phyloP scores from a whole-genome alignment of 2,888 invertebrate genomes.

The Drosophila anceps region DNA sequence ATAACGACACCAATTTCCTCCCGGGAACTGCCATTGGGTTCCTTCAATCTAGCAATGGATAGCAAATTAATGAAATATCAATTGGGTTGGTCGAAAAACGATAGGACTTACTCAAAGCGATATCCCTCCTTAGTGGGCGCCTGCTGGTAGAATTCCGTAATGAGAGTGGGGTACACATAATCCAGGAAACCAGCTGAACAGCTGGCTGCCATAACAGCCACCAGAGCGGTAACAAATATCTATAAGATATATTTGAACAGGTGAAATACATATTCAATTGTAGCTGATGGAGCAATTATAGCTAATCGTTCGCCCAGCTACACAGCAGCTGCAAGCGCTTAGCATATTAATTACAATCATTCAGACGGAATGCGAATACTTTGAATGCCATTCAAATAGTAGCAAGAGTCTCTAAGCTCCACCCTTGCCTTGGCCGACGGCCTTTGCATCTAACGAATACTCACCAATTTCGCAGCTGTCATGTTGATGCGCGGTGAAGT shows the following conservation, averaged over 20 bases:
- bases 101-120: constrained; percentile 76
- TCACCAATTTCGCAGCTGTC: constrained; percentile 81
- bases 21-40: constrained; percentile 83
- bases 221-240: constrained; percentile 70
- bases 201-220: constrained; percentile 66
- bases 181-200: constrained; percentile 78
- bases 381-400: constrained; percentile 51
- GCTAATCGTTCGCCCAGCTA: constrained; percentile 1
- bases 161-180: constrained; percentile 71
- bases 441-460: constrained; percentile 33
- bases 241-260: constrained; percentile 27
- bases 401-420: constrained; percentile 15
- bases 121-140: constrained; percentile 83
- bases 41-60: constrained; percentile 68
- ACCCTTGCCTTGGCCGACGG: constrained; percentile 18
- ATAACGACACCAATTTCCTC: constrained; percentile 84
- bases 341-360: constrained; percentile 33
- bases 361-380: constrained; percentile 27
- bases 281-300: constrained; percentile 22
- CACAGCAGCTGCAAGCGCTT: constrained; percentile 39
- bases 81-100: neutral
- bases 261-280: constrained; percentile 18
- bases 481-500: constrained; percentile 78
- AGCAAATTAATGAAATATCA: neutral
- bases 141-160: constrained; percentile 75